Percentiles rank a stretch among this genome's conserved stretches.
Evolutionary conservation across 1,140 invertebrate genomes (phyloP).

Genomic region (Bathynomus jamesi): DNA sequence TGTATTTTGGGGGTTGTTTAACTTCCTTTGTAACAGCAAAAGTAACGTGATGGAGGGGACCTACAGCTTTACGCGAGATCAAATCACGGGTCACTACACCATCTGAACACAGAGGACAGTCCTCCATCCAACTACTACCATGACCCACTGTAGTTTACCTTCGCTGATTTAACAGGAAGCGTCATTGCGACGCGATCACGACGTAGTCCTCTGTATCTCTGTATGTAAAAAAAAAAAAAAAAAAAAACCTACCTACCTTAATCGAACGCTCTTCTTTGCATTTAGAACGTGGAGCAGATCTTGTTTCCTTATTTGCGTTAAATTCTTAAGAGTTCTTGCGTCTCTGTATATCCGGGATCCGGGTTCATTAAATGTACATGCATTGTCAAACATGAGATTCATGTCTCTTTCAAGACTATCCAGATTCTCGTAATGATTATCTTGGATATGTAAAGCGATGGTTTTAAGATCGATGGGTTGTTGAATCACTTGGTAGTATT

Average conservation of each 20-base stretch:
- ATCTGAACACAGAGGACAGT: too few relatives aligned
- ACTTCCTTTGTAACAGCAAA: too few relatives aligned
- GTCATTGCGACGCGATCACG: too few relatives aligned
- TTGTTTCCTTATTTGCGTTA: conserved; percentile 55
- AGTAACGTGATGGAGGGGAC: too few relatives aligned
- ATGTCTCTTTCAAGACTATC: conserved; percentile 85
- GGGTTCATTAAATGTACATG: conserved; percentile 92
- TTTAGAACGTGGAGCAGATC: conserved; percentile 54
- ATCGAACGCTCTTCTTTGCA: conserved; percentile 48
- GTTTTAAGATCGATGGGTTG: conserved; percentile 90
- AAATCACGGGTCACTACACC: too few relatives aligned
- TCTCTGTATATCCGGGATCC: conserved; percentile 95
- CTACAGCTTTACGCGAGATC: too few relatives aligned
- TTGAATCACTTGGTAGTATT: conserved; percentile 94
- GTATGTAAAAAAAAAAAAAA: conserved; percentile 6
- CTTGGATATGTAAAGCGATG: conserved; percentile 85
- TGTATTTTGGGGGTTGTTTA: too few relatives aligned
- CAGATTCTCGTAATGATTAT: conserved; percentile 63
- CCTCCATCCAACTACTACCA: too few relatives aligned
- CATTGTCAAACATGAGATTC: conserved; percentile 85
- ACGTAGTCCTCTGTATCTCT: too few relatives aligned
- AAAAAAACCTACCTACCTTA: conserved; percentile 42
- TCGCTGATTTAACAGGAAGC: too few relatives aligned
- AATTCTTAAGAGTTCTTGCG: conserved; percentile 78
- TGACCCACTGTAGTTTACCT: too few relatives aligned